phyloP scores from a whole-genome alignment of 1,140 invertebrate genomes.

The Pentalonia nigronervosa region DNA sequence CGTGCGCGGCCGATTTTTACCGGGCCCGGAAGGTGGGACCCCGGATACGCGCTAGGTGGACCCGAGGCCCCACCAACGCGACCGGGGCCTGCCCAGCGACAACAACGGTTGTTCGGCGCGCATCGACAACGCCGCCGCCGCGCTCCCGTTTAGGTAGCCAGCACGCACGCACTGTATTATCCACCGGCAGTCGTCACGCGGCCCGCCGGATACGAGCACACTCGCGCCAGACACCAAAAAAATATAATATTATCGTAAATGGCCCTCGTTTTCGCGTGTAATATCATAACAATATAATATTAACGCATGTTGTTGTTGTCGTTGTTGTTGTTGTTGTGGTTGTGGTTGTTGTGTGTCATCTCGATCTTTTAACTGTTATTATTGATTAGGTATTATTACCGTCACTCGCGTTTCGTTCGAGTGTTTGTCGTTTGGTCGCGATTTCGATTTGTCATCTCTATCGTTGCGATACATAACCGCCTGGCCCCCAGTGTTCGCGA shows the following conservation, averaged over 20 bases:
- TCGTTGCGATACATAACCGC: not conserved
- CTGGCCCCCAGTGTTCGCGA: not conserved
- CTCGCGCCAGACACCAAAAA: not conserved
- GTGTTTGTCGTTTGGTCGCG: not conserved
- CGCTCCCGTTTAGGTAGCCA: conserved; percentile 55
- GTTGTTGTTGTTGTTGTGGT: not conserved
- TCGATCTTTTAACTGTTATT: not conserved
- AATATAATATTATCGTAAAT: not conserved
- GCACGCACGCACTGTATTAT: not conserved
- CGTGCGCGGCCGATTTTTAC: conserved; percentile 36
- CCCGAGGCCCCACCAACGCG: conserved; percentile 54
- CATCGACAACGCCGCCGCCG: not conserved
- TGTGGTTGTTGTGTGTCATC: not conserved
- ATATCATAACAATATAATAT: not conserved
- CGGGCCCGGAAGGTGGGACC: conserved; percentile 56
- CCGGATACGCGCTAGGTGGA: conserved; percentile 56
- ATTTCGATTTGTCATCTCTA: not conserved
- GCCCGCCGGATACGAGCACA: conserved; percentile 49
- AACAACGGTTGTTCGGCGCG: conserved; percentile 19
- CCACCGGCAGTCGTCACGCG: conserved; percentile 55
- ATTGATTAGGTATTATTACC: not conserved
- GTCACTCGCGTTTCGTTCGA: not conserved
- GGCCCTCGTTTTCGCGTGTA: not conserved
- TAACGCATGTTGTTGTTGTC: not conserved
- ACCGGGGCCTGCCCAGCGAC: conserved; percentile 40